Conservation (phyloP, 2,113 vertebrate species). For the Hemiprocne comata region DNA sequence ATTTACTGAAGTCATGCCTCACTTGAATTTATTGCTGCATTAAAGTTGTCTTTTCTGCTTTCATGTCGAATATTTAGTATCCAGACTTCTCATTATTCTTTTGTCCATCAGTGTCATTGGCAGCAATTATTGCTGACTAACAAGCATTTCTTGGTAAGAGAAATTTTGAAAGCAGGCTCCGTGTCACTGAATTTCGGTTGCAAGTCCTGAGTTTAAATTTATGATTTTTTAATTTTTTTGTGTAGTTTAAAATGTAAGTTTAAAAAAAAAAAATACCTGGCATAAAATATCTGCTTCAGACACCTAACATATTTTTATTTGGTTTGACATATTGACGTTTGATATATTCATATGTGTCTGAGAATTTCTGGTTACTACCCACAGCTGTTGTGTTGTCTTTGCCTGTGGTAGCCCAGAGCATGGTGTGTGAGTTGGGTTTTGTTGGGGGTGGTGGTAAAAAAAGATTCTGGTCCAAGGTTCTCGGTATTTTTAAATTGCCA, state of each 20-base stretch:
- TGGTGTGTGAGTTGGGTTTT: too few species aligned
- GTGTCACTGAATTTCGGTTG: background rate
- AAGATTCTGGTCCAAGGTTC: background rate
- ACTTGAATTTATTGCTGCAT: background rate
- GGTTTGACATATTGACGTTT: too few species aligned
- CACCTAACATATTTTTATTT: background rate
- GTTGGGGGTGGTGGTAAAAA: background rate
- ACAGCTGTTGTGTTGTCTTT: too few species aligned
- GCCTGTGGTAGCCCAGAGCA: too few species aligned
- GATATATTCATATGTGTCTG: too few species aligned
- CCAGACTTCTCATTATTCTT: background rate
- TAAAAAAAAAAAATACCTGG: background rate
- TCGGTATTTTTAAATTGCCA: background rate
- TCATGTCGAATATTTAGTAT: background rate
- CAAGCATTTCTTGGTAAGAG: background rate
- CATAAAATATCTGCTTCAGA: background rate
- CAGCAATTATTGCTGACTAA: background rate
- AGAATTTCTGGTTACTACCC: too few species aligned
- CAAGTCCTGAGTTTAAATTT: background rate
- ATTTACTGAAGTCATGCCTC: background rate
- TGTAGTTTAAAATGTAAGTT: background rate
- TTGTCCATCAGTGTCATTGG: background rate
- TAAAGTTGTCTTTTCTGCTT: background rate
- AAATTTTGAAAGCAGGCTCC: background rate
- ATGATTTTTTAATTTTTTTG: background rate